A percentile compares a stretch with the other conserved stretches of the same genome.
Evolutionary conservation across 35 echinoderm and acorn worm genomes (phyloP).

Genomic region (Heliocidaris erythrogramma): DNA sequence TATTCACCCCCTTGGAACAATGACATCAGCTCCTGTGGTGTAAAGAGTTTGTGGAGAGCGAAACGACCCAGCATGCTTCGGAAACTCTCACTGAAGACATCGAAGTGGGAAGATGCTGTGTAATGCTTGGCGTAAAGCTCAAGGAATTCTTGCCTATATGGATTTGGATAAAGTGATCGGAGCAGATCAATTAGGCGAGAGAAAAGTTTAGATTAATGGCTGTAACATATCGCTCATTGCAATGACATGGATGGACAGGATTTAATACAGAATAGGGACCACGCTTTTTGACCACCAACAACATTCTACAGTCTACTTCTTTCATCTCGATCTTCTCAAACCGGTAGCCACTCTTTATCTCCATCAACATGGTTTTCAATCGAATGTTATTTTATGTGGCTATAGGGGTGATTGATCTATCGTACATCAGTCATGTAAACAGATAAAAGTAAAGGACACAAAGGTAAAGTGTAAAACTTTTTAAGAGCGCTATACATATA

Average conservation of each 20-base stretch:
- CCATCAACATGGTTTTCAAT: neutral
- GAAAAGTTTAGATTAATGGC: neutral
- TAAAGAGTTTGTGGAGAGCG: neutral
- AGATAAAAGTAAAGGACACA: neutral
- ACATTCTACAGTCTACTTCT: too few species aligned
- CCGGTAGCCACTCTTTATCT: too few species aligned
- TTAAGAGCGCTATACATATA: neutral
- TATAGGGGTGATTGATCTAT: neutral
- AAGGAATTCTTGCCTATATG: neutral
- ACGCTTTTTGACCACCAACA: too few species aligned
- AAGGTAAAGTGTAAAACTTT: neutral
- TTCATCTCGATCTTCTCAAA: too few species aligned
- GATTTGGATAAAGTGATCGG: neutral
- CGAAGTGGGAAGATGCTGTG: neutral
- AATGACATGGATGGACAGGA: too few species aligned
- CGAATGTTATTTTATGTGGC: neutral
- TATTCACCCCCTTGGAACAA: neutral
- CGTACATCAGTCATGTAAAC: neutral
- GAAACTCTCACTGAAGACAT: neutral
- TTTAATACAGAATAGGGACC: too few species aligned
- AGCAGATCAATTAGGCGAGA: neutral
- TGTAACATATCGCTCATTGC: neutral
- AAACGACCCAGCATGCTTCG: neutral
- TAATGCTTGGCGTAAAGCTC: slow-evolving; percentile 1
- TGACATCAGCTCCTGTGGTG: neutral